Evolutionary conservation across 2,797 vertebrate genomes (phyloP).

Genomic region (Syndactyla subalaris): DNA sequence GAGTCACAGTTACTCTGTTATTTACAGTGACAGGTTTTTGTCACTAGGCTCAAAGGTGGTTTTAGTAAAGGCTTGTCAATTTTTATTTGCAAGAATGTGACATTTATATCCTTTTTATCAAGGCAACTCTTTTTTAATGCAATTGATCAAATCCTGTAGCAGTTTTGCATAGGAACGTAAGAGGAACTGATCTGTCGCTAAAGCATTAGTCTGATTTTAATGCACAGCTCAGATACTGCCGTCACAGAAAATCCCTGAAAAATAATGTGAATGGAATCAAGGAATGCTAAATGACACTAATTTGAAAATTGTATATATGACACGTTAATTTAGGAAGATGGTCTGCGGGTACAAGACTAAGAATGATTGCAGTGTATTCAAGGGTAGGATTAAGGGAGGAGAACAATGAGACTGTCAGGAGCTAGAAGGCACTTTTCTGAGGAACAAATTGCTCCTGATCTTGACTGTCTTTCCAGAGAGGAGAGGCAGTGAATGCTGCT

Average conservation of each 20-base stretch:
- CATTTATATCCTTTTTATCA: neutral
- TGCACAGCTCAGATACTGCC: neutral
- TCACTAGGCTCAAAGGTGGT: neutral
- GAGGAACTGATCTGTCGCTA: neutral
- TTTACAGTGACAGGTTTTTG: neutral
- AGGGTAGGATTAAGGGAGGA: neutral
- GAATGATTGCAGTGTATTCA: neutral
- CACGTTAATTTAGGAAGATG: neutral
- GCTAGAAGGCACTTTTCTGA: neutral
- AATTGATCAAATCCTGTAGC: neutral
- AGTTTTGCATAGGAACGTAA: neutral
- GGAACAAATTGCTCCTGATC: neutral
- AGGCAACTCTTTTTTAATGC: neutral
- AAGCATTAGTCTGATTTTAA: neutral
- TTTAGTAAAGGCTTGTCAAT: neutral
- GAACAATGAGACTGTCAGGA: neutral
- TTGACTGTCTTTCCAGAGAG: neutral
- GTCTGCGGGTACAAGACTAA: neutral
- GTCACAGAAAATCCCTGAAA: neutral
- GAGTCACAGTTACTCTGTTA: neutral
- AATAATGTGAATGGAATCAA: neutral
- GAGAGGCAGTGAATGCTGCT: neutral
- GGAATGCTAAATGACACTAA: neutral
- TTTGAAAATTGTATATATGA: neutral
- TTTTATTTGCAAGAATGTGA: neutral